A percentile compares a stretch with the other conserved stretches of the same genome.
phyloP scores from a whole-genome alignment of 2,888 invertebrate genomes.

The Drosophila tripunctata region DNA sequence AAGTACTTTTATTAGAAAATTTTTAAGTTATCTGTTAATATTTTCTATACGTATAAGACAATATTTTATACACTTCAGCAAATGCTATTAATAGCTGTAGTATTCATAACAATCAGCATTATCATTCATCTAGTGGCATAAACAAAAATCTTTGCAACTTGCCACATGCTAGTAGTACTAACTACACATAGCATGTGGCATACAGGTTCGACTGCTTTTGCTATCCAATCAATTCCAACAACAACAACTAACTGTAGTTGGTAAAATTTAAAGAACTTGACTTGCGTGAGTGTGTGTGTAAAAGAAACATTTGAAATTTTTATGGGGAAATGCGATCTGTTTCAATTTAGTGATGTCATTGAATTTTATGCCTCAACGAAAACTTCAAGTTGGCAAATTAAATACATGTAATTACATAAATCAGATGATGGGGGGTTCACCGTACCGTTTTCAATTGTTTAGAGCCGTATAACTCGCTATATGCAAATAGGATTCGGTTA shows the following conservation, averaged over 20 bases:
- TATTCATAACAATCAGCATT: constrained; percentile 16
- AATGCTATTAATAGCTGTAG: constrained; percentile 10
- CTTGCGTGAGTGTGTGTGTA: constrained; percentile 29
- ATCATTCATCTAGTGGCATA: constrained; percentile 21
- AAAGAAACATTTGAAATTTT: constrained; percentile 21
- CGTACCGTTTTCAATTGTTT: constrained; percentile 42
- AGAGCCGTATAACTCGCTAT: constrained; percentile 4
- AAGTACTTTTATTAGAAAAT: no score
- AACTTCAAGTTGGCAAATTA: constrained; percentile 28
- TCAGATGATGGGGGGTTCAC: constrained; percentile 31
- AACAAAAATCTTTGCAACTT: constrained; percentile 25
- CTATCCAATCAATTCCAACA: constrained; percentile 3
- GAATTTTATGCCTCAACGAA: constrained; percentile 69
- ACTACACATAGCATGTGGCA: no score
- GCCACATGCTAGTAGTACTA: constrained; percentile 2
- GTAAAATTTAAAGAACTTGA: constrained; percentile 52
- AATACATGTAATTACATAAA: constrained; percentile 57
- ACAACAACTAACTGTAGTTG: constrained; percentile 65
- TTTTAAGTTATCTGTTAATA: neutral
- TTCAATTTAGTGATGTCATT: constrained; percentile 70
- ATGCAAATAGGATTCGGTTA: constrained; percentile 31
- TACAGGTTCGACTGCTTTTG: constrained; percentile 38
- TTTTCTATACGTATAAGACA: neutral
- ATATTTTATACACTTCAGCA: neutral
- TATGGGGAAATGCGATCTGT: constrained; percentile 48